Conservation (phyloP, 1,140 invertebrate species). For the Drosophila santomea region DNA sequence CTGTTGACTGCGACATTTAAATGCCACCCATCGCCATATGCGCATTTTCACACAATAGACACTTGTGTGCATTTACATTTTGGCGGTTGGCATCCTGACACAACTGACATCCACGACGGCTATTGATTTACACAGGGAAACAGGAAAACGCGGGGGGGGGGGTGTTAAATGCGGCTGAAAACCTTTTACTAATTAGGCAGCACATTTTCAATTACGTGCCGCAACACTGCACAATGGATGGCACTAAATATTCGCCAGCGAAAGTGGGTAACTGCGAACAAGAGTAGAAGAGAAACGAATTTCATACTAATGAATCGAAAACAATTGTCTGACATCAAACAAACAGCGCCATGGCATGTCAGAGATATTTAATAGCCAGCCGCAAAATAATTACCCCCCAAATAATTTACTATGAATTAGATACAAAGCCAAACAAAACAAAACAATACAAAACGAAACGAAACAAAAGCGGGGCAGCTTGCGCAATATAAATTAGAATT, state of each 20-base stretch:
- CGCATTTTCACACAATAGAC: constrained; percentile 75
- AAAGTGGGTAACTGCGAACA: constrained; percentile 9
- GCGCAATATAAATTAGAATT: constrained; percentile 75
- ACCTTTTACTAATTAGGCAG: constrained; percentile 69
- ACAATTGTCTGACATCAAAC: constrained; percentile 39
- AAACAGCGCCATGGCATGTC: constrained; percentile 1
- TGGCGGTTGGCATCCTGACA: constrained; percentile 61
- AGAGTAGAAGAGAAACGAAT: constrained; percentile 6
- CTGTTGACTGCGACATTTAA: constrained; percentile 77
- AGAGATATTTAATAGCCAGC: constrained; percentile 52
- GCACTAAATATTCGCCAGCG: constrained; percentile 12
- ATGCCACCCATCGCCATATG: constrained; percentile 60
- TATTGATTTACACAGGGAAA: constrained; percentile 19
- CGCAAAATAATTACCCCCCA: constrained; percentile 68
- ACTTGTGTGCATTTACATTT: constrained; percentile 31
- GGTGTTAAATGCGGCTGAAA: constrained; percentile 44
- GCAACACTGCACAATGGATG: constrained; percentile 17
- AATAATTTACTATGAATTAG: constrained; percentile 70
- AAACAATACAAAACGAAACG: background rate
- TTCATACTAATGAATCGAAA: constrained; percentile 51
- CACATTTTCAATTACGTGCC: constrained; percentile 66
- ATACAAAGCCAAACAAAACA: constrained; percentile 35
- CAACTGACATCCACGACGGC: constrained; percentile 37
- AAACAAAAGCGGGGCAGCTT: constrained; percentile 22
- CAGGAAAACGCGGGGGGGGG: background rate